A percentile compares a stretch with the other conserved stretches of the same genome.
Evolutionary conservation across 2,797 vertebrate genomes (phyloP).

Genomic region (Petrocephalus schoutedeni): DNA sequence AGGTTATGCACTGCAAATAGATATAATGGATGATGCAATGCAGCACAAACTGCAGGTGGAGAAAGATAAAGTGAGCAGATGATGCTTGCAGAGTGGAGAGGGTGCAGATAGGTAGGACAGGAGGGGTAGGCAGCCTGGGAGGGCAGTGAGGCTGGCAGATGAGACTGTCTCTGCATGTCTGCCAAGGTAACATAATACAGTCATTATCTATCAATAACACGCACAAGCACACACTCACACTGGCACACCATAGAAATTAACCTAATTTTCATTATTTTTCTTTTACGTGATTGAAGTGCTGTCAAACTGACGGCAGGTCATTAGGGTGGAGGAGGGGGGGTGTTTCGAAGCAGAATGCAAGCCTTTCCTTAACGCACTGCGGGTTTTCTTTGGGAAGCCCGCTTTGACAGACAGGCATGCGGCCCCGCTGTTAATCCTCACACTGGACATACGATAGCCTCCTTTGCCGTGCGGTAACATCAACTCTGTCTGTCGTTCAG

Average conservation of each 20-base stretch:
- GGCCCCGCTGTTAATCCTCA: neutral
- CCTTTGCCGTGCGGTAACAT: neutral
- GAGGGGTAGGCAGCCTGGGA: neutral
- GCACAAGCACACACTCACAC: slow-evolving; percentile 61
- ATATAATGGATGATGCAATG: neutral
- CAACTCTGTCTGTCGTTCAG: neutral
- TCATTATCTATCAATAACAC: slow-evolving; percentile 55
- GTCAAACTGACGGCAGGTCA: neutral
- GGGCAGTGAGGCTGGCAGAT: neutral
- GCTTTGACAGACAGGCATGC: neutral
- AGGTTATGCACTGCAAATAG: neutral
- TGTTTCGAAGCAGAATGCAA: neutral
- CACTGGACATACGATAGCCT: neutral
- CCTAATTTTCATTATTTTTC: neutral
- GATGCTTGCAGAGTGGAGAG: neutral
- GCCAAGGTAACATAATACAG: neutral
- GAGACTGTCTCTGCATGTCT: neutral
- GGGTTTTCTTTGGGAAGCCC: neutral
- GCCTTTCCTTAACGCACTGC: neutral
- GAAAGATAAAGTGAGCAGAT: neutral
- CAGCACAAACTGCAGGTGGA: neutral
- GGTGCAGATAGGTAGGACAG: neutral
- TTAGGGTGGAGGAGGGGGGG: neutral
- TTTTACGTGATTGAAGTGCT: neutral
- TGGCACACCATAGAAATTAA: slow-evolving; percentile 27